Evolutionary conservation across 1,140 invertebrate species (phyloP).

Genomic region (Drosophila novamexicana): DNA sequence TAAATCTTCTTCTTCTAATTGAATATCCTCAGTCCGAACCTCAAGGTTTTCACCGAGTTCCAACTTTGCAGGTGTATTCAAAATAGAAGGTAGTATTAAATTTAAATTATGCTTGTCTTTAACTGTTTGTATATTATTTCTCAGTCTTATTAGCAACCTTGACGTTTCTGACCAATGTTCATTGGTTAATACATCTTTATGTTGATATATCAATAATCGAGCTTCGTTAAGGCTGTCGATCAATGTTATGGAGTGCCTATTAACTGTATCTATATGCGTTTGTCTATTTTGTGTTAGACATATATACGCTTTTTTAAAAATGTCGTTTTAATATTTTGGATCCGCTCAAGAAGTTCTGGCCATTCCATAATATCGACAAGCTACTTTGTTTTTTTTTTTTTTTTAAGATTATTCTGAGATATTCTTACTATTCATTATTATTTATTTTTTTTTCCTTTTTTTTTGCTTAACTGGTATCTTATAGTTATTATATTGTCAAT

Average conservation of each 20-base stretch:
- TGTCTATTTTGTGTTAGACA: slow-evolving; percentile 3
- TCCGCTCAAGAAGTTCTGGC: not conserved
- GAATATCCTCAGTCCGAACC: slow-evolving; percentile 6
- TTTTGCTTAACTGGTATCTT: not conserved
- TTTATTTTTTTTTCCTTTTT: not conserved
- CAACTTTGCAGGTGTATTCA: slow-evolving; percentile 17
- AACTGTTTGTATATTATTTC: slow-evolving; percentile 6
- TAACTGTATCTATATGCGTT: slow-evolving; percentile 8
- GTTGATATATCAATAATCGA: slow-evolving; percentile 8
- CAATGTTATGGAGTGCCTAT: slow-evolving; percentile 16
- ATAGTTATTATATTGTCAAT: too few species aligned
- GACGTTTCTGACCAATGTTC: slow-evolving; percentile 25
- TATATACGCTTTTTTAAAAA: too few species aligned
- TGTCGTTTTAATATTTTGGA: slow-evolving; percentile 1
- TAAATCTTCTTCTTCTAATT: slow-evolving; percentile 15
- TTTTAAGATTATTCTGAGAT: slow-evolving; percentile 5
- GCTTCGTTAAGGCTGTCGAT: slow-evolving; percentile 11
- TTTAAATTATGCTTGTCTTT: slow-evolving; percentile 20
- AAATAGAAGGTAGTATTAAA: slow-evolving; percentile 7
- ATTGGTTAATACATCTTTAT: slow-evolving; percentile 29
- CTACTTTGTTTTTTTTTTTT: not conserved
- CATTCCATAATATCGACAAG: slow-evolving; percentile 5
- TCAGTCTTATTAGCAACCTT: slow-evolving; percentile 9
- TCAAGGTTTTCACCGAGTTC: slow-evolving; percentile 8
- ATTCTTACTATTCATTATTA: not conserved